Evolutionary conservation across 2,113 vertebrate genomes (phyloP), one percentile per base, ranked within the genome.

Genomic region (Periophthalmus modestus): DNA sequence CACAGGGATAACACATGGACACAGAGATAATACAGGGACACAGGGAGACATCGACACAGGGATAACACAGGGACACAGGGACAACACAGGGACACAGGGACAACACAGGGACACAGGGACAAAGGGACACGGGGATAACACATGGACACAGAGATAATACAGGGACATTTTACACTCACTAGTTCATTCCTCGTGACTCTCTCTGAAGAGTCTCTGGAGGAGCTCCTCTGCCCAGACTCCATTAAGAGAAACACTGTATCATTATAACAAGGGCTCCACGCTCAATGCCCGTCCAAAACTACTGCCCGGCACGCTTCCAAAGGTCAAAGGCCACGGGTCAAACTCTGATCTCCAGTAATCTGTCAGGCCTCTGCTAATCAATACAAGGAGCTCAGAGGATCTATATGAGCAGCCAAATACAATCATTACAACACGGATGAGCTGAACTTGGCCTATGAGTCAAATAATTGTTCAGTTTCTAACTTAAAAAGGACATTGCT

Each of bases 271-370:
- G 69, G n/a, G 63, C 15, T 61, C 57, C 59, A 82, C 77, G 76
- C 57, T 79, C 70, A 67, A 62, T 5, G 1, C 75, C 58, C 79
- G 33, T n/a, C 63, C 73, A 72, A 78, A 69, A 71, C 18, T 48
- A 48, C 71, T 55, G 47, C 68, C 80, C 72, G 52, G n/a, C 69
- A 62, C 59, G 66, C 46, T n/a, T 59, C 46, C 48, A 68, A 71
- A 77, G 79, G 62, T 80, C 79, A 76, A 18, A 59, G 73, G 72
- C 80, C 80, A 71, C 2, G 3, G 81, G 81, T 88, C 73, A 87
- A 73, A 79, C 78, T 82, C 82, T 80, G 73, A 82, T 59, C 68
- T 82, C 77, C 34, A 55, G 66, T 81, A 83, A 90, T 89, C 62
- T 75, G 57, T 77, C 71, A 70, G 46, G 71, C 28, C 33, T 54